These are phyloP conservation scores for Diadophis punctatus DNA, from an alignment of 2,113 vertebrate genomes.

Conservation along the genomic window DNA sequence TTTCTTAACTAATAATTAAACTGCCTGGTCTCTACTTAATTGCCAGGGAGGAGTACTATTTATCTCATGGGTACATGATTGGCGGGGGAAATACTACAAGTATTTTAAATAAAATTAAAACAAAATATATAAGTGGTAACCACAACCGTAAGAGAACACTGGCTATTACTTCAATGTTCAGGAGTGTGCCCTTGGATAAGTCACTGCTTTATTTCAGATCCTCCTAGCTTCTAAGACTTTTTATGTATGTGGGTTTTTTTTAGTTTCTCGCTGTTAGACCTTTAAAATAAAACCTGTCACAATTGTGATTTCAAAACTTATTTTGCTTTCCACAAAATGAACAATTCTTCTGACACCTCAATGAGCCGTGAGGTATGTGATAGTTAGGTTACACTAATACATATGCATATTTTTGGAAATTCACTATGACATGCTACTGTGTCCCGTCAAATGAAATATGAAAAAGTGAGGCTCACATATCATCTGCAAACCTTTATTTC, in stretches of 20 bases:
- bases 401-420: constrained; percentile 34
- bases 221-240: background rate
- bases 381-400: constrained; percentile 17
- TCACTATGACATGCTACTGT: constrained; percentile 2
- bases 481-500: background rate
- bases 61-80: background rate
- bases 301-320: constrained; percentile 9
- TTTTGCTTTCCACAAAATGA: constrained; percentile 29
- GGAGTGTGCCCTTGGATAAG: background rate
- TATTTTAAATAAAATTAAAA: background rate
- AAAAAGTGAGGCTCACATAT: background rate
- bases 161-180: background rate
- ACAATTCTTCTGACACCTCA: constrained; percentile 23
- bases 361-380: constrained; percentile 5
- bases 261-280: background rate
- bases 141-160: background rate
- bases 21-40: background rate
- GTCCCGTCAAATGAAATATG: background rate
- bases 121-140: background rate
- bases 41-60: background rate
- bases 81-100: background rate
- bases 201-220: background rate
- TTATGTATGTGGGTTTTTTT: background rate
- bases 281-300: constrained; percentile 36
- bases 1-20: background rate